Base-by-base conservation (phyloP, 2,888 invertebrate genomes). In the Apotomis turbidana region DNA sequence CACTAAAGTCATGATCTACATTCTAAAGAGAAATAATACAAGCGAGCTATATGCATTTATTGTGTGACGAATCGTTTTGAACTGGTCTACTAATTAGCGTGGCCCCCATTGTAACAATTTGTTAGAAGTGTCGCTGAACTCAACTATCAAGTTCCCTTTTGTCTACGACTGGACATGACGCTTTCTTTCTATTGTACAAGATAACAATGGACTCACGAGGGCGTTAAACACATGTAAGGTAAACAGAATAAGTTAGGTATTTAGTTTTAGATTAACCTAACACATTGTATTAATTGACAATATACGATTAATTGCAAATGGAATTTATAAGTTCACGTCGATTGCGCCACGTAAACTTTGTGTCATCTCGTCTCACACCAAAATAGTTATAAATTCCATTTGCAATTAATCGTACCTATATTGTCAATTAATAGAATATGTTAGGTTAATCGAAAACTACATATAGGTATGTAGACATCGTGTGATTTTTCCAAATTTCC, bases 141-240 rank as follows among this genome's bases (percentile, higher is more conserved):
- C 66, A 55, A 61, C 54, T 71, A 67, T 71, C 60, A 71, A 55
- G 66, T 71, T 60, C n/a, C 60, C 60, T 61, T 61, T 71, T 71
- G 66, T 71, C 60, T 71, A 55, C 13, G 60, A 66, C 52, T 71
- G 60, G 71, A 71, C 66, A 49, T 59, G 49, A 55, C 15, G 60
- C 49, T 57, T 60, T 67, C 60, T 71, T 64, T 71, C 66, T 55
- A 67, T 71, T 71, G 66, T 71, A 9, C 38, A 46, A 10, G 13
- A 49, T 67, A 12, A 71, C 71, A 71, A 71, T 49, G 54, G 71
- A 49, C 46, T 51, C 52, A 67, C 54, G 62, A 46, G 60, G 66
- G 60, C 71, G 49, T 71, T 71, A 27, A 59, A 66, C 38, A 41
- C 41, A 51, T 15, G 60, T 38, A 13, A 60, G 66, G 54, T 67